Base-by-base conservation (phyloP, 2,113 vertebrate genomes). In the Naja naja region DNA sequence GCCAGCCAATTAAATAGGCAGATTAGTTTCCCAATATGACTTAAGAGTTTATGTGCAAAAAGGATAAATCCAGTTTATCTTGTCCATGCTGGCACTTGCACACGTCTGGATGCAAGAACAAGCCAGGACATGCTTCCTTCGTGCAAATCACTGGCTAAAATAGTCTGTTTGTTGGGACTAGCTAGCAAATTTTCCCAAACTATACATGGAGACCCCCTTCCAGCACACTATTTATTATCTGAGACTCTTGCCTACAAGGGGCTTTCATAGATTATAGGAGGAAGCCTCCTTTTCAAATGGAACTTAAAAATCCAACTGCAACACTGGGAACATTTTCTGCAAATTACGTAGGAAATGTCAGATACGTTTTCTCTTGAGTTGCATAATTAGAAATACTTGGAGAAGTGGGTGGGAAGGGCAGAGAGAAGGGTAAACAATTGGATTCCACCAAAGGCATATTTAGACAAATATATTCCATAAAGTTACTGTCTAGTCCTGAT, bases 281-380 rank as follows among this genome's bases (percentile, higher is more conserved):
- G 88, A 93, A 96, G 94, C 43, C 16, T 92, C 58, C 93, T 92
- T 90, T 94, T 90, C 85, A 14, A 96, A 95, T 91, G n/a, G 30
- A 34, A 85, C 45, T 94, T 47, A 93, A 96, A 94, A 60, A 90
- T 25, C 92, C 10, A 95, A 95, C 16, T 91, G 85, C 92, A 94
- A 74, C 92, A 60, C 0, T 0, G 90, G 3, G 1, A 94, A 94
- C 85, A 88, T 90, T 94, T 92, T 91, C 16, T 92, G 88, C 14
- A 87, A 93, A 89, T 95, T 92, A 92, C 85, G 86, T 87, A 92
- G 92, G 88, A 85, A 45, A 94, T 85, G 92, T 30, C 85, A 90
- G 74, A 88, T 89, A 56, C 45, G 89, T 92, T 96, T 91, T 3
- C 91, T 87, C 16, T 11, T n/a, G 92, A 91, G 47, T 1, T 91